Base-by-base conservation (phyloP, 2,888 invertebrate species). In the Netelia melanura region DNA sequence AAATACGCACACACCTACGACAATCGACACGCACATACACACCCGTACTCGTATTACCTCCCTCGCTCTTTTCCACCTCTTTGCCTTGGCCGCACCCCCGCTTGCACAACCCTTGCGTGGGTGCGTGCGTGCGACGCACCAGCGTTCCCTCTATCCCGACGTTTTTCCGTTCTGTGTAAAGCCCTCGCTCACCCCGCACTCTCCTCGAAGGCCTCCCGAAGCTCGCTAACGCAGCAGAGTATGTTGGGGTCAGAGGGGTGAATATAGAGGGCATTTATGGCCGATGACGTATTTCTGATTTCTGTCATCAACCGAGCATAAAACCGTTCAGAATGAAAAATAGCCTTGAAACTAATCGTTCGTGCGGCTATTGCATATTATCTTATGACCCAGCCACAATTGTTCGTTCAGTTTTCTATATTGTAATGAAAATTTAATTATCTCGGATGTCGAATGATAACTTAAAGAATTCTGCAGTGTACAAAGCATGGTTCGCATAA, bases 131-230 rank as follows among this genome's bases (percentile, higher is more conserved):
- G 75, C 58, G 78, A 75, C 78, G 76, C 76, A 65, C 67, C 54
- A 61, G 67, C 61, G 62, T 67, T 85, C 86, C 80, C 81, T 75
- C 43, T 52, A 30, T 25, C 62, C 61, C 67, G 48, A 48, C 17
- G 58, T 30, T 77, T 84, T 85, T 85, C 83, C 86, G 87, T 85
- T 86, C 84, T 38, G 62, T 62, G 54, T 52, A 30, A 64, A 75
- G 85, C 85, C 86, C 85, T 82, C 82, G 9, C 58, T 87, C 80
- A 81, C 87, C 86, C 85, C 81, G 82, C 83, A 80, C 80, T 85
- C 81, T 87, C 82, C 83, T 74, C 79, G 86, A 76, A 82, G 77
- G 81, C 78, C 83, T 77, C 25, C 44, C 25, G 44, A 17, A 62
- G 54, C 75, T 70, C 43, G 52, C 30, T 17, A 17, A 17, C 17